Conservation (phyloP, 2,113 vertebrate species). For the Grallaria varia region DNA sequence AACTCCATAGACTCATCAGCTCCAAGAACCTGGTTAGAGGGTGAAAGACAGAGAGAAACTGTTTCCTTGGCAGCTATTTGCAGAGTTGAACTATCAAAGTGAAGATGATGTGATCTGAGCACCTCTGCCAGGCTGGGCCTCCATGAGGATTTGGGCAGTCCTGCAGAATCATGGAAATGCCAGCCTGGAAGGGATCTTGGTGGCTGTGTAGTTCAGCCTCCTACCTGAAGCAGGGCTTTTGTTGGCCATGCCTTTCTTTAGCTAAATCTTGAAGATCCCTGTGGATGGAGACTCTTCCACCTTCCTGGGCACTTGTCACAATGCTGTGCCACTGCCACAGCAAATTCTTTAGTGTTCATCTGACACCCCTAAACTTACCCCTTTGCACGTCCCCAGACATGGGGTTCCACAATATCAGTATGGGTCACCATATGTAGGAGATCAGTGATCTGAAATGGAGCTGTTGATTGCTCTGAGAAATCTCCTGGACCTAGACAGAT, state of each 20-base stretch:
- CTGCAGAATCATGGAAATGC: background rate
- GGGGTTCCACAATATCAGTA: background rate
- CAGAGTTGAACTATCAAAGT: background rate
- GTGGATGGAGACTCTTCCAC: background rate
- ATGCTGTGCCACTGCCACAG: background rate
- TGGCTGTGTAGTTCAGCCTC: background rate
- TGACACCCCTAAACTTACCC: background rate
- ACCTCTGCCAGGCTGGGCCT: background rate
- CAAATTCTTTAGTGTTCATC: background rate
- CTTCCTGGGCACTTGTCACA: background rate
- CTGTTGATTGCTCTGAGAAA: background rate
- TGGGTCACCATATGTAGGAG: background rate
- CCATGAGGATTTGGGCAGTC: background rate
- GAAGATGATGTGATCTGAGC: background rate
- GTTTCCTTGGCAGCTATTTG: background rate
- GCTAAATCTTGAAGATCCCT: background rate
- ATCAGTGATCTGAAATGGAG: background rate
- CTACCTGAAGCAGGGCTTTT: background rate
- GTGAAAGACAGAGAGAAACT: background rate
- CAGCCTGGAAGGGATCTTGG: background rate
- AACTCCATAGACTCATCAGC: rapidly evolving
- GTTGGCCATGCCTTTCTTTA: background rate
- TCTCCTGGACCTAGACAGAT: background rate
- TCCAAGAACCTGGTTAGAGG: background rate
- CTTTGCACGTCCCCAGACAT: background rate